Conservation (phyloP, 2,113 vertebrate genomes). For the Cinclus cinclus region DNA sequence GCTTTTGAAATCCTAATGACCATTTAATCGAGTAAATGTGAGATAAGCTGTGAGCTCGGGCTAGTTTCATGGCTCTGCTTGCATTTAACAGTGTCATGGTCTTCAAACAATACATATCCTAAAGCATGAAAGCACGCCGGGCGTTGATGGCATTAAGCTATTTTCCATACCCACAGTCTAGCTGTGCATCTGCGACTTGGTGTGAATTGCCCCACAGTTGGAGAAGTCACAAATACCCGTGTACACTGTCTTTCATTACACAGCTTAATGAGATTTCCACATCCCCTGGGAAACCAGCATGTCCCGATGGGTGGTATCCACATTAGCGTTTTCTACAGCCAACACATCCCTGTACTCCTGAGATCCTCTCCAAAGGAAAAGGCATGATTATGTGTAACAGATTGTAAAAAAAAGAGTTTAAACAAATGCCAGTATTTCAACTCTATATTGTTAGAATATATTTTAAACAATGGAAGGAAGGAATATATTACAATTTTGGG, state of each 20-base stretch:
- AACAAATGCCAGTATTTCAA: background rate
- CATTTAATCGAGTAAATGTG: conserved; percentile 30
- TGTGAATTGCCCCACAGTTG: background rate
- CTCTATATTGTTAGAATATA: background rate
- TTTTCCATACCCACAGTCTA: background rate
- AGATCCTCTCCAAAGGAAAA: background rate
- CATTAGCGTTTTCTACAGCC: background rate
- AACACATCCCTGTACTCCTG: background rate
- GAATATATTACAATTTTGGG: background rate
- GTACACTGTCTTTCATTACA: background rate
- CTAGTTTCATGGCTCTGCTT: conserved; percentile 15
- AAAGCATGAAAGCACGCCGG: background rate
- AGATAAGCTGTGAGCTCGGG: conserved; percentile 41
- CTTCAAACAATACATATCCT: background rate
- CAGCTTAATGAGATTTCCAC: conserved; percentile 30
- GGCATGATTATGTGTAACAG: background rate
- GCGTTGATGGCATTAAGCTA: background rate
- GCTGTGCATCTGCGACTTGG: background rate
- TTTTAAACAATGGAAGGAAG: background rate
- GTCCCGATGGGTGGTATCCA: background rate
- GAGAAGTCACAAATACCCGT: background rate
- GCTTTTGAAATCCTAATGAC: conserved; percentile 50
- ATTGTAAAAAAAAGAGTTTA: background rate
- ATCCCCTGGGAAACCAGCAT: background rate
- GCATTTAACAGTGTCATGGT: conserved; percentile 10